Evolutionary conservation across 23 tunicate species (phyloP).

Genomic region (Ascidia mentula): DNA sequence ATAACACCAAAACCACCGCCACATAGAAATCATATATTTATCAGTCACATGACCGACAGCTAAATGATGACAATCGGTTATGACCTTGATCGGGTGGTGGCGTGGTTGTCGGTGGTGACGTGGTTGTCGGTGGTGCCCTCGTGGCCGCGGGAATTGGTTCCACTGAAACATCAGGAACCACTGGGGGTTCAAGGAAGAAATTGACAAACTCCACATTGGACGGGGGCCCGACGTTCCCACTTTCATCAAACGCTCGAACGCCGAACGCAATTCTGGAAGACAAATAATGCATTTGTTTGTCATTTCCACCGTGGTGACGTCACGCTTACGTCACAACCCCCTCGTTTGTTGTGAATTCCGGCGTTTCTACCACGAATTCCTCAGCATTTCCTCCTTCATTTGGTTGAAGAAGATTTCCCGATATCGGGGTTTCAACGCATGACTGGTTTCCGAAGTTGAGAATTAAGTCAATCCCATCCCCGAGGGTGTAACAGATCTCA

Average conservation of each 20-base stretch:
- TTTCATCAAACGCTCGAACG: constrained; percentile 1
- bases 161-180: neutral
- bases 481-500: neutral
- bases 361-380: neutral
- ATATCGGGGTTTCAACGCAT: neutral
- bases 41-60: no score
- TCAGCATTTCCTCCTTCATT: neutral
- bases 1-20: no score
- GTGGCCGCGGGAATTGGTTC: neutral
- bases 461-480: neutral
- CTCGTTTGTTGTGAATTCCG: neutral
- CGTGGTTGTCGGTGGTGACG: neutral
- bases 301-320: no score
- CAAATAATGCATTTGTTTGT: no score
- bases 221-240: neutral
- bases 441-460: neutral
- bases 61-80: no score
- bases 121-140: neutral
- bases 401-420: neutral
- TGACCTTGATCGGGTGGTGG: no score
- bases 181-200: neutral
- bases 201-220: neutral
- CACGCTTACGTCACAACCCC: no score
- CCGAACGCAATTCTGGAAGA: neutral
- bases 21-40: no score